Evolutionary conservation across 2,113 vertebrate species (phyloP).

Genomic region (Phylloscopus trochilus): DNA sequence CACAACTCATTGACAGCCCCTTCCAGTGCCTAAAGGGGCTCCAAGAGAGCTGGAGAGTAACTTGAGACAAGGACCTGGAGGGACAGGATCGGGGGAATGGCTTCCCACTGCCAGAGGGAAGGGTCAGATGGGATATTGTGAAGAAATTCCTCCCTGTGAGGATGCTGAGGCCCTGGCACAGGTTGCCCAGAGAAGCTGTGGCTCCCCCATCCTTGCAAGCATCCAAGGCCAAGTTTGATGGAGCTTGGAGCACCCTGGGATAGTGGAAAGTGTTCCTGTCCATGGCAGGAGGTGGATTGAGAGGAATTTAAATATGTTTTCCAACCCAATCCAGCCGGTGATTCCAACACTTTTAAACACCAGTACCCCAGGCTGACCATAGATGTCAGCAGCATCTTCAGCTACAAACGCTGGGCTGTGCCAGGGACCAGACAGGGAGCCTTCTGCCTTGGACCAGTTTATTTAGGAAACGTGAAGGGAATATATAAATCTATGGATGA

Average conservation of each 20-base stretch:
- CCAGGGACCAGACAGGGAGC: background rate
- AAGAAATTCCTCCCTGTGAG: background rate
- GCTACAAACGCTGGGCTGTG: background rate
- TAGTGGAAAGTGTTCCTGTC: background rate
- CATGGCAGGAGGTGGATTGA: background rate
- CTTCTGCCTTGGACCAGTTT: background rate
- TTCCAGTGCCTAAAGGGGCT: background rate
- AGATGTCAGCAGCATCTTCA: conserved; percentile 24
- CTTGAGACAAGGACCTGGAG: background rate
- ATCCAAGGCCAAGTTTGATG: background rate
- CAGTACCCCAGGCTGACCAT: background rate
- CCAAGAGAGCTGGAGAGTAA: background rate
- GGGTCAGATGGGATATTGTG: background rate
- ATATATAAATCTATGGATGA: background rate
- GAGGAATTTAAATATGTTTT: background rate
- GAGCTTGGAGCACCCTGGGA: background rate
- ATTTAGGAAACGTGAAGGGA: background rate
- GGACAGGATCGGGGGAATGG: rapidly evolving
- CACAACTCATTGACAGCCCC: background rate
- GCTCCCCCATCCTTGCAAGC: background rate
- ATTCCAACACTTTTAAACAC: background rate
- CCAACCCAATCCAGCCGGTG: background rate
- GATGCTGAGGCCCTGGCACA: background rate
- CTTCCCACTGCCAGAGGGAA: background rate
- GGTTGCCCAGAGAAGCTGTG: background rate